phyloP scores from a whole-genome alignment of 2,888 invertebrate species.

The Leptopilina syphax region DNA sequence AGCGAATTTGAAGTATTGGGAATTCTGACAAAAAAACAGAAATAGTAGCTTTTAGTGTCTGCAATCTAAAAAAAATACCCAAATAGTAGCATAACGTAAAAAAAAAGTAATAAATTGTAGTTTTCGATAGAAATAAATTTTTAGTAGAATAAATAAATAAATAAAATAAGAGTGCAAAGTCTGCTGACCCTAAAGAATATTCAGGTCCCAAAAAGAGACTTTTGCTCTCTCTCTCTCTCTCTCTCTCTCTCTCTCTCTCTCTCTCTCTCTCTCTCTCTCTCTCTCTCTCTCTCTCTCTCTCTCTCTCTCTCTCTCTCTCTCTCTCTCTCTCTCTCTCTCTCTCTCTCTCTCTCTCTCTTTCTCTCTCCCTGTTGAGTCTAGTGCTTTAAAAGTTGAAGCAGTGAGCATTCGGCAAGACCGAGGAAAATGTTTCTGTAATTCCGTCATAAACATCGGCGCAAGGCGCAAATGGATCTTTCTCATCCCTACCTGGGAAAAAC shows the following conservation, averaged over 20 bases:
- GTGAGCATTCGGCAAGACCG: slow-evolving; percentile 40
- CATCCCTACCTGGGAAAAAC: slow-evolving; percentile 41
- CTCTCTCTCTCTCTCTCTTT: background rate
- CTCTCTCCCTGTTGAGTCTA: background rate
- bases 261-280: background rate
- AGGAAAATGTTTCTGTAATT: slow-evolving; percentile 49
- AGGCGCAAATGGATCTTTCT: slow-evolving; percentile 36
- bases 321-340: background rate
- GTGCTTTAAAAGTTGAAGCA: background rate
- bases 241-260: background rate
- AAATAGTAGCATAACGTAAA: no score
- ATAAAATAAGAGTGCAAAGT: no score
- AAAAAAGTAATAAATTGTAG: no score
- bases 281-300: background rate
- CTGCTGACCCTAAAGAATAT: no score
- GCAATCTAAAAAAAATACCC: no score
- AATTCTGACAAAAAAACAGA: no score
- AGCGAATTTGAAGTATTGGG: no score
- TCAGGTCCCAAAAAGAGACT: no score
- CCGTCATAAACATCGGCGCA: slow-evolving; percentile 38
- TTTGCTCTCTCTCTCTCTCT: background rate
- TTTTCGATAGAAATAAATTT: no score
- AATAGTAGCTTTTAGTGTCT: no score
- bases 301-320: background rate
- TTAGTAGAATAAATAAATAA: no score